phyloP scores from a whole-genome alignment of 2,888 invertebrate genomes.

The Incurvaria masculella region DNA sequence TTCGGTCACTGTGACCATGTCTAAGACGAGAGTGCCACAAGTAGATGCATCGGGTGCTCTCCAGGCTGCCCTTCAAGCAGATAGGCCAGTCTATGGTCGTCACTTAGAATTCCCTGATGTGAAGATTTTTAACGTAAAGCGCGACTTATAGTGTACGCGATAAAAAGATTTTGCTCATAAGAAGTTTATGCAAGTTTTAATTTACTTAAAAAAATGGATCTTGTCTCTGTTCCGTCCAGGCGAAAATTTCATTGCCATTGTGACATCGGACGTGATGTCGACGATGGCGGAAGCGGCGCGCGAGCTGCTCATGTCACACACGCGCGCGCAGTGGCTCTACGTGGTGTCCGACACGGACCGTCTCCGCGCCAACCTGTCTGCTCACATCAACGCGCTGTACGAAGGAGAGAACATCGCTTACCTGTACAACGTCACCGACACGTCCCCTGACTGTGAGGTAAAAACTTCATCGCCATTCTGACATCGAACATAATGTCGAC shows the following conservation, averaged over 20 bases:
- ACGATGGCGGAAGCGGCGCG: conserved; percentile 68
- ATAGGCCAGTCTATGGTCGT: conserved; percentile 48
- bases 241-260: conserved; percentile 61
- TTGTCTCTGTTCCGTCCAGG: too few relatives aligned
- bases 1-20: conserved; percentile 49
- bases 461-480: conserved; percentile 62
- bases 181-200: too few relatives aligned
- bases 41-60: conserved; percentile 43
- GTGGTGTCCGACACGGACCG: conserved; percentile 62
- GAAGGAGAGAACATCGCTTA: conserved; percentile 84
- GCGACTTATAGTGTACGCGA: too few relatives aligned
- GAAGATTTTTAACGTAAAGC: too few relatives aligned
- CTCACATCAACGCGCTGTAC: conserved; percentile 55
- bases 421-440: conserved; percentile 64
- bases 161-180: too few relatives aligned
- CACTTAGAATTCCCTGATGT: too few relatives aligned
- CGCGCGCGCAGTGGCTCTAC: conserved; percentile 80
- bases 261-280: conserved; percentile 58
- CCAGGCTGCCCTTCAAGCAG: conserved; percentile 42
- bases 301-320: conserved; percentile 62
- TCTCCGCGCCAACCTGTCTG: conserved; percentile 47
- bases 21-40: conserved; percentile 46
- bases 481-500: conserved; percentile 58
- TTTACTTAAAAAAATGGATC: too few relatives aligned
- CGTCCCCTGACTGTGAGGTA: conserved; percentile 54